Evolutionary conservation across 2,888 invertebrate species (phyloP), one percentile per base, ranked within the genome.

Genomic region (Argynnis bischoffii): DNA sequence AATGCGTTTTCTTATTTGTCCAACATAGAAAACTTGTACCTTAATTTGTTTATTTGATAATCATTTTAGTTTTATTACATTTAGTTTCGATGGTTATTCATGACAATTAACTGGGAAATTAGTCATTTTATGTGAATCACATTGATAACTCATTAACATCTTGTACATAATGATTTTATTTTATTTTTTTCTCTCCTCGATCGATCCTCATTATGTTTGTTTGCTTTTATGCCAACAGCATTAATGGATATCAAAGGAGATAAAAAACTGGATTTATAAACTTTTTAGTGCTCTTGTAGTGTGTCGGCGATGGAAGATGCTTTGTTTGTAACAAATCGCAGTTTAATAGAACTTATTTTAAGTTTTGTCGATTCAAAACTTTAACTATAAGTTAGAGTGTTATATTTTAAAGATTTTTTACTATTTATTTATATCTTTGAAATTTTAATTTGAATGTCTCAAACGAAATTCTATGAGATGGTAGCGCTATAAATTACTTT

Each of bases 371-470:
- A 86, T 86, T 86, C 92, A 92, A 92, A 92, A 92, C 92, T 92
- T 89, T 91, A 90, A 92, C 90, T 91, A 92, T 92, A 91, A 92
- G 92, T 92, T 92, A 90, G 87, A 89, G 87, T 84, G 85, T 86
- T 89, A 81, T 87, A 82, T 88, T 87, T 86, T 84, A 81, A 84
- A 83, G 78, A 77, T 74, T 76, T 81, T 82, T 81, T 81, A 85
- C 80, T 90, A 91, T 91, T 91, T 90, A 90, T 91, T 90, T 83
- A 80, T 84, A 82, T 81, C 76, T 79, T 82, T 83, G 78, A 78
- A 84, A 77, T 81, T 83, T 82, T 81, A 82, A 79, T 80, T 81
- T 81, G 74, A 77, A 81, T 82, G 86, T 89, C 88, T 86, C 86
- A 86, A 88, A 88, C 80, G 74, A 73, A 82, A 83, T 78, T 77